Evolutionary conservation across 2,113 vertebrate species (phyloP).

Genomic region (Triplophysa dalaica): DNA sequence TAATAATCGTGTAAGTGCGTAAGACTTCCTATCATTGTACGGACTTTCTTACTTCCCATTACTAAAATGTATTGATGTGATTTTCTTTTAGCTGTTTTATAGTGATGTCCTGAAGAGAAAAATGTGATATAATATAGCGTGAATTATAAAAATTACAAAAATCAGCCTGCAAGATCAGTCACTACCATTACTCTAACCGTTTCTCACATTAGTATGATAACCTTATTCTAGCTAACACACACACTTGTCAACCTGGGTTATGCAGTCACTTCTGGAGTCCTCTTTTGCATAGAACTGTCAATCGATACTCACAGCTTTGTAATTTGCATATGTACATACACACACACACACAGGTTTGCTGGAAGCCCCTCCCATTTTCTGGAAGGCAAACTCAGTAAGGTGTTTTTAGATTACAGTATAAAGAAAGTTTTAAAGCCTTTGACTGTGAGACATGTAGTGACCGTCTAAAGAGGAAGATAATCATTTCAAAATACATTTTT

Average conservation of each 20-base stretch:
- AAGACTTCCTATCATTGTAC: no score
- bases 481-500: not conserved
- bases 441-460: not conserved
- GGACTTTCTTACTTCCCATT: no score
- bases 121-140: no score
- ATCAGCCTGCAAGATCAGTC: no score
- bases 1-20: no score
- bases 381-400: not conserved
- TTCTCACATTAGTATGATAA: not conserved
- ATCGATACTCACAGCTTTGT: slow-evolving; percentile 16
- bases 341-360: slow-evolving; percentile 18
- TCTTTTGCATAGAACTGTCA: slow-evolving; percentile 39
- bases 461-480: not conserved
- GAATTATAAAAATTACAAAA: no score
- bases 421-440: not conserved
- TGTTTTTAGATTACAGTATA: slow-evolving; percentile 23
- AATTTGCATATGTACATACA: slow-evolving; percentile 36
- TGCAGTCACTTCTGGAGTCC: not conserved
- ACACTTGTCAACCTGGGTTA: not conserved
- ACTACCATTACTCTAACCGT: not conserved
- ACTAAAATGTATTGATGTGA: no score
- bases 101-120: no score
- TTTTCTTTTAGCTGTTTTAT: no score
- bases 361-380: slow-evolving; percentile 6
- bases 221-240: not conserved